Percentiles rank a stretch among this genome's conserved stretches.
These are phyloP conservation scores for Temnothorax curvispinosus DNA, from an alignment of 1,140 invertebrate genomes.

Conservation along the genomic window DNA sequence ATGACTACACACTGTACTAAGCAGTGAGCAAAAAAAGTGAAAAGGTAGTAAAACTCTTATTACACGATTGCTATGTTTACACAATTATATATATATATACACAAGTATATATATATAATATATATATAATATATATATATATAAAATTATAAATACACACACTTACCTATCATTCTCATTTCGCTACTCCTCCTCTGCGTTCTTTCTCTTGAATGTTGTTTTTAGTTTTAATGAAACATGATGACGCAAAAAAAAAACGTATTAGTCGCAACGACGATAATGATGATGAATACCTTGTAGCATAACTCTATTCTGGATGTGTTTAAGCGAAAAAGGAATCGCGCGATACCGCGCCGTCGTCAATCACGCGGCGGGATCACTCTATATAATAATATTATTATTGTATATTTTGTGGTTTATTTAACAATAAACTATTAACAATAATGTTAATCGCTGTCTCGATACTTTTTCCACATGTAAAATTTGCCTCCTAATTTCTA, in stretches of 20 bases:
- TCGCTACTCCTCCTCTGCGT: conserved; percentile 62
- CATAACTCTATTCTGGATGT: conserved; percentile 82
- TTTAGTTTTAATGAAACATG: conserved; percentile 67
- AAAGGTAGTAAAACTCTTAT: conserved; percentile 78
- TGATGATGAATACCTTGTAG: conserved; percentile 79
- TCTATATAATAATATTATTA: conserved; percentile 79
- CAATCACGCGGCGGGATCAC: conserved; percentile 64
- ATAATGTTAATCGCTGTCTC: conserved; percentile 75
- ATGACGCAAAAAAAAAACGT: conserved; percentile 19
- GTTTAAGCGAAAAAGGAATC: conserved; percentile 80
- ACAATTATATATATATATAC: conserved; percentile 76
- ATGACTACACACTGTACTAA: conserved; percentile 77
- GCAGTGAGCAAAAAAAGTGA: conserved; percentile 73
- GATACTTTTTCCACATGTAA: not conserved
- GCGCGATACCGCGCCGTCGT: conserved; percentile 73
- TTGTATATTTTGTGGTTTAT: conserved; percentile 86
- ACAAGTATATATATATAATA: conserved; percentile 70
- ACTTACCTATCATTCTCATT: conserved; percentile 59
- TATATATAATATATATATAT: conserved; percentile 37
- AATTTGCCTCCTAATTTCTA: not conserved
- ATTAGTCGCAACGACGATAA: conserved; percentile 51
- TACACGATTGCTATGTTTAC: conserved; percentile 83
- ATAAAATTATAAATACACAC: conserved; percentile 47
- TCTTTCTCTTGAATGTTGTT: conserved; percentile 67
- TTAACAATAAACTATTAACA: conserved; percentile 86